These are phyloP conservation scores for Cheilosia variabilis DNA, from an alignment of 2,888 invertebrate species.

Conservation along the genomic window DNA sequence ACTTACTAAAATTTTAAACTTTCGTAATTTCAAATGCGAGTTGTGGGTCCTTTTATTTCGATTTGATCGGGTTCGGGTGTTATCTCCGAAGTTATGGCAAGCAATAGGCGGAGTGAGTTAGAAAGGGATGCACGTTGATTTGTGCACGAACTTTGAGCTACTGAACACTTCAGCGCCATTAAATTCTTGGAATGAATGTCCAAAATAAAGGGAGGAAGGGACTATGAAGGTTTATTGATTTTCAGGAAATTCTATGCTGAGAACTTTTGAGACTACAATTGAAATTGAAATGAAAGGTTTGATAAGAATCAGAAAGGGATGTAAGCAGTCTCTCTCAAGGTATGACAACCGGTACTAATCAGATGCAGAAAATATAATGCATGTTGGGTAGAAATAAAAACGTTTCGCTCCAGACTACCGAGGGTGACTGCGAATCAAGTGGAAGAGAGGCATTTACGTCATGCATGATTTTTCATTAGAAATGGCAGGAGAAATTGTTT, in stretches of 20 bases:
- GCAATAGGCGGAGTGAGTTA: slow-evolving; percentile 14
- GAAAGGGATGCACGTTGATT: slow-evolving; percentile 62
- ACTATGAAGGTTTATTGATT: slow-evolving; percentile 56
- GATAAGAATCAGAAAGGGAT: slow-evolving; percentile 5
- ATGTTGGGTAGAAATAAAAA: background rate
- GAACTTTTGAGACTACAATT: background rate
- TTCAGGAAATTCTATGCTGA: slow-evolving; percentile 25
- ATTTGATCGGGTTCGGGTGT: slow-evolving; percentile 70
- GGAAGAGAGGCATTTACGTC: background rate
- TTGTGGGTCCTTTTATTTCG: slow-evolving; percentile 69
- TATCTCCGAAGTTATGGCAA: slow-evolving; percentile 55
- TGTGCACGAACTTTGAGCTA: slow-evolving; percentile 45
- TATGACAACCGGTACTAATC: slow-evolving; percentile 27
- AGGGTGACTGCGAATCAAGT: slow-evolving; percentile 7
- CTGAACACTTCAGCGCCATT: slow-evolving; percentile 37
- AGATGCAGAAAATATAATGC: background rate
- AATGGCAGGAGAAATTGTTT: background rate
- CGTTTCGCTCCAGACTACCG: background rate
- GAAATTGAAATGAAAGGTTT: slow-evolving; percentile 22
- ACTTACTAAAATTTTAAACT: slow-evolving; percentile 70
- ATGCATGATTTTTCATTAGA: background rate
- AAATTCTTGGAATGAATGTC: slow-evolving; percentile 41
- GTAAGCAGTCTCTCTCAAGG: background rate
- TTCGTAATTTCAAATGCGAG: slow-evolving; percentile 68
- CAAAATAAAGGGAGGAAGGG: slow-evolving; percentile 15